Evolutionary conservation across 2,113 vertebrate species (phyloP), one percentile per base, ranked within the genome.

Genomic region (Pollimyrus isidori): DNA sequence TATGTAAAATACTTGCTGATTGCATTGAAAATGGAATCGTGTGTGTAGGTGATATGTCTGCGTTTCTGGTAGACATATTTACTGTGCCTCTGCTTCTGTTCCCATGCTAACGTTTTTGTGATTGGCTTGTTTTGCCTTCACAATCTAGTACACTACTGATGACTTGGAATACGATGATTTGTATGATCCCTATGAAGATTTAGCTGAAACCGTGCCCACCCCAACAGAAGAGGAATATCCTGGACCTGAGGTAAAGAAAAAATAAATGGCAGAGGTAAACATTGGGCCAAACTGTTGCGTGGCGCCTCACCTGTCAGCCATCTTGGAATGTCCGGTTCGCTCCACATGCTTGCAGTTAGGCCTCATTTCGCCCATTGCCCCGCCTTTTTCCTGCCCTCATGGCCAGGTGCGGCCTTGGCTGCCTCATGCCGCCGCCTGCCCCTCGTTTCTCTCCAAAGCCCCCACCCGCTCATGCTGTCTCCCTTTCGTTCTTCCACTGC

Each of bases 121-220:
- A 95, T 89, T 94, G 92, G 42, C 94, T 92, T 96, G 95, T 94
- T 86, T 86, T 95, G 93, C 92, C 92, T 95, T 95, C 95, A 90
- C 92, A 56, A 96, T 93, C 91, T 96, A 99, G 98, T 98, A 98
- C 92, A 92, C 94, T 93, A 95, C 97, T 89, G 97, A 98, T 95
- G 97, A 98, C 87, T 92, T 96, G 92, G 92, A 96, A 91, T 97
- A 98, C 65, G 96, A 95, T 95, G 97, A 97, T 1, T 80, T 89
- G 93, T 98, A 99, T 96, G 97, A 99, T 91, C 98, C 98, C 96
- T 95, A 92, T 94, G 97, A 97, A 92, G 95, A 95, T 90, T 93
- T 96, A 95, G 95, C 95, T 92, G 95, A 96, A 94, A 95, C 96
- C 95, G 96, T 96, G 13, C 90, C 93, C 93, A 93, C 96, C 92